These are phyloP conservation scores for Heliothis virescens DNA, from an alignment of 1,140 invertebrate genomes.

Conservation along the genomic window DNA sequence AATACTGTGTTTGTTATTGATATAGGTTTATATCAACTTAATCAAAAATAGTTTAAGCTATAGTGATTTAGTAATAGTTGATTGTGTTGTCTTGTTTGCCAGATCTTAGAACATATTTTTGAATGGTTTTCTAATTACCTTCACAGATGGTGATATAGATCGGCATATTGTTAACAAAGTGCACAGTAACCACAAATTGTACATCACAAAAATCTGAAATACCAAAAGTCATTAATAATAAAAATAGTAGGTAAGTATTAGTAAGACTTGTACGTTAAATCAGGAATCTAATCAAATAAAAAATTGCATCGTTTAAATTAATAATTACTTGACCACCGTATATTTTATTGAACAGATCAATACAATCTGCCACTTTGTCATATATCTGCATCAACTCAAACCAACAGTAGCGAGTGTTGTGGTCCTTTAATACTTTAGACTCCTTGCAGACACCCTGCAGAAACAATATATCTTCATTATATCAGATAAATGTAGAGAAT, in stretches of 20 bases:
- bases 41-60: too few species aligned
- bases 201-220: constrained; percentile 74
- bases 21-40: too few species aligned
- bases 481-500: background rate
- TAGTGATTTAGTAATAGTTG: too few species aligned
- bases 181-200: constrained; percentile 66
- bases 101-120: background rate
- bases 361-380: constrained; percentile 72
- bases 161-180: constrained; percentile 68
- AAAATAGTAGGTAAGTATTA: background rate
- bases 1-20: too few species aligned
- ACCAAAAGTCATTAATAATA: background rate
- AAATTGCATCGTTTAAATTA: too few species aligned
- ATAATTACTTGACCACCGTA: constrained; percentile 69
- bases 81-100: too few species aligned
- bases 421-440: constrained; percentile 42
- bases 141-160: constrained; percentile 65
- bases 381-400: constrained; percentile 79
- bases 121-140: constrained; percentile 53
- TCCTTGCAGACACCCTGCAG: constrained; percentile 65
- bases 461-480: constrained; percentile 15
- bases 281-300: too few species aligned
- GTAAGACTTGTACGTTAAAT: background rate
- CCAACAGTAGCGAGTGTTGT: constrained; percentile 65
- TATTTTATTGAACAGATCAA: constrained; percentile 72